These are phyloP conservation scores for Microplitis mediator DNA, from an alignment of 1,140 invertebrate genomes.

Conservation along the genomic window DNA sequence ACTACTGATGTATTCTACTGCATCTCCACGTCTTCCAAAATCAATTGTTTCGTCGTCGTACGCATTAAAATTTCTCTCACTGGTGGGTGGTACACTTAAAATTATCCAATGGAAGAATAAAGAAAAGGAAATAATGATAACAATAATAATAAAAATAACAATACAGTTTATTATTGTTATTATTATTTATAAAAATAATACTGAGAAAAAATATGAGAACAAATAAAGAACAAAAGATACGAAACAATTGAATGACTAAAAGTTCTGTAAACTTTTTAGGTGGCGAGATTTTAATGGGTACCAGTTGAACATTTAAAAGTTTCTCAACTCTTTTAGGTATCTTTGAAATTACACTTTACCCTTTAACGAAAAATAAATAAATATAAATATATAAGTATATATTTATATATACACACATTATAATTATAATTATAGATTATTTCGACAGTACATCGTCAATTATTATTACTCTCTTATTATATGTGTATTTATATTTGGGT, in stretches of 20 bases:
- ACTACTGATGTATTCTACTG: constrained; percentile 19
- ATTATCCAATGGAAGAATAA: not conserved
- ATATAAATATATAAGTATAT: not conserved
- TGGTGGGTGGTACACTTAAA: not conserved
- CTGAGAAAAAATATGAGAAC: not conserved
- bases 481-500: not conserved
- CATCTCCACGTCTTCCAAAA: constrained; percentile 33
- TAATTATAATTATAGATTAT: no score
- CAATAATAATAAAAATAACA: not conserved
- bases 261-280: constrained; percentile 2
- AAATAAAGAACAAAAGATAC: not conserved
- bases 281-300: constrained; percentile 15
- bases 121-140: not conserved
- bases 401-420: not conserved
- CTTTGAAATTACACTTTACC: not conserved
- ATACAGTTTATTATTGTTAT: not conserved
- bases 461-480: not conserved
- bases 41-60: constrained; percentile 20
- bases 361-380: constrained; percentile 1
- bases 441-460: not conserved
- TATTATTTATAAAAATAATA: not conserved
- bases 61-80: constrained; percentile 19
- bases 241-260: constrained; percentile 11
- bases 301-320: not conserved
- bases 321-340: not conserved